Evolutionary conservation across 1,140 invertebrate genomes (phyloP), one percentile per base, ranked within the genome.

Genomic region (Maconellicoccus hirsutus): DNA sequence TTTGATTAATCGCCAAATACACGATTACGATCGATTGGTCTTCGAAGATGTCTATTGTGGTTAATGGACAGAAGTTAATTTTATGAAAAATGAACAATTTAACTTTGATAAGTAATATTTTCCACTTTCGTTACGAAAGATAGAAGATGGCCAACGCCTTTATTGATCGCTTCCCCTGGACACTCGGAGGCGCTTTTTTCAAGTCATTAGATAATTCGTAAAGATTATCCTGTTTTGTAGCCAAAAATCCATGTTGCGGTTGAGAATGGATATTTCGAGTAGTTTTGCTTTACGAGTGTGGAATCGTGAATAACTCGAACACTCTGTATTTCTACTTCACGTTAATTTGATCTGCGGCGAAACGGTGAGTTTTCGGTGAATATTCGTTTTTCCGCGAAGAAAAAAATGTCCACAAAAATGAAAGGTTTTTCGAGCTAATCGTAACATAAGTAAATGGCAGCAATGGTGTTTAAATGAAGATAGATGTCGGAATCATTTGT

Each of bases 401-500:
- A 33, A 12, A 8, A 52, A 52, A 52, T 8, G n/a, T 8, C 10
- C n/a, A 16, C 42, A 8, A 52, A 52, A 52, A 52, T 16, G 42
- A 52, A 19, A 16, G 12, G 12, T 52, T 52, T 52, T 3, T 12
- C 29, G 29, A 33, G 42, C 42, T 52, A 52, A 52, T 52, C 42
- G n/a, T 19, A 52, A 52, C 12, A 52, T 52, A 8, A 16, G 42
- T 19, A 19, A 52, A 19, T 38, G n/a, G 42, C 42, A 14, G 16
- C 12, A 16, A 52, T 52, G 16, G 42, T 16, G 42, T 52, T 52
- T 52, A 52, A 52, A 52, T 52, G 42, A 52, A 52, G 42, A 52
- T 52, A 52, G 42, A 52, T 52, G 42, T 52, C n/a, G 42, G 6
- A 52, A 52, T 52, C 42, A 52, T 52, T 52, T 52, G 42, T 52